Evolutionary conservation across 2,797 vertebrate species (phyloP), one percentile per base, ranked within the genome.

Genomic region (Vespertilio murinus): DNA sequence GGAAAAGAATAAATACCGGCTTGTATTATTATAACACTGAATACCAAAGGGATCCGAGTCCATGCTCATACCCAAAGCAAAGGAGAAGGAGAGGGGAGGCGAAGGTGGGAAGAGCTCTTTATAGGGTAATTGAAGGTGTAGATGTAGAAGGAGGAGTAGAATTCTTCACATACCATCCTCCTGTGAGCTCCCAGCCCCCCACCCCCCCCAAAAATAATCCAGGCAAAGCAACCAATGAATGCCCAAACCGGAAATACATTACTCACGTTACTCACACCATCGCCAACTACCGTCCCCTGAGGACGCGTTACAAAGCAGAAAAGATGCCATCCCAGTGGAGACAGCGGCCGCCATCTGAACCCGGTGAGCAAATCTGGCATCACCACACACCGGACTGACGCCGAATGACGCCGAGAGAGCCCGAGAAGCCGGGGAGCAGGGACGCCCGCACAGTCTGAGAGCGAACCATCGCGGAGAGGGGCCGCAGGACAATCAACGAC

Each of bases 311-410:
- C 35, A 23, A 77, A 52, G 40, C 30, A 64, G 28, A 65, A 65
- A 77, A 30, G 64, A 49, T 0, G 25, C 67, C 75, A 81, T 84
- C 45, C 61, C 20, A 17, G 65, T 10, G 22, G 35, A 75, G 92
- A 92, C 77, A 74, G 59, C 1, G 0, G 88, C 56, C 61, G 40
- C 61, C 84, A 28, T 47, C 64, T 69, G 56, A 90, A 85, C 71
- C 90, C 12, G 18, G 56, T 1, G 40, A 92, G 81, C 61, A 74
- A 42, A 74, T 69, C 56, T 52, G 78, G 81, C 54, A 74, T 49
- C 73, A 16, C 73, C 71, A 25, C 65, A 87, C 86, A 88, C 45
- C 87, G 83, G 80, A 77, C 42, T 22, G 47, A 18, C 49, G 8
- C 6, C 8, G 30, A 18, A 8, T 40, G 71, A 87, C 1, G 8